phyloP scores from a whole-genome alignment of 2,113 vertebrate genomes.

The Baryphthengus martii region DNA sequence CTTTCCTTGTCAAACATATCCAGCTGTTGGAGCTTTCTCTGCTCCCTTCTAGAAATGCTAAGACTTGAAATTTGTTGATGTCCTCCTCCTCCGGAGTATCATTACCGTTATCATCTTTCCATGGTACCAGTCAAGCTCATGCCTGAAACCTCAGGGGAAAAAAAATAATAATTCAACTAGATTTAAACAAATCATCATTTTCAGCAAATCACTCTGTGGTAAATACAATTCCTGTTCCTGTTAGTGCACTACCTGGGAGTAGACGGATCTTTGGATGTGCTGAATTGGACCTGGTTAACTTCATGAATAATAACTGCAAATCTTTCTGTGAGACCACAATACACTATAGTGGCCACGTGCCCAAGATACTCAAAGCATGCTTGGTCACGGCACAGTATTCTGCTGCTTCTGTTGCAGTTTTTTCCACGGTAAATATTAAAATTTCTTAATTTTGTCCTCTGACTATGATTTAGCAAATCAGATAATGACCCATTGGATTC shows the following conservation, averaged over 20 bases:
- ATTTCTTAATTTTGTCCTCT: not conserved
- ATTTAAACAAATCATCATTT: not conserved
- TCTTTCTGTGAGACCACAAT: not conserved
- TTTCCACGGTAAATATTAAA: not conserved
- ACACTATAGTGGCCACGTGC: not conserved
- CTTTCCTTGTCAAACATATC: slow-evolving; percentile 47
- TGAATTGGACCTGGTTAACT: not conserved
- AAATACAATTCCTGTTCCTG: not conserved
- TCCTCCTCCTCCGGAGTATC: not conserved
- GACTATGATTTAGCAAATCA: not conserved
- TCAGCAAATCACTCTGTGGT: not conserved
- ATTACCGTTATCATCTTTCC: not conserved
- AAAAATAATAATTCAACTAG: not conserved
- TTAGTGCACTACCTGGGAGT: not conserved
- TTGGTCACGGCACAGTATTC: not conserved
- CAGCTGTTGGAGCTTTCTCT: slow-evolving; percentile 52
- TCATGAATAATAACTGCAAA: not conserved
- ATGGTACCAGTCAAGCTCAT: not conserved
- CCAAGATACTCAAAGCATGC: not conserved
- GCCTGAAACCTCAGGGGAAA: not conserved
- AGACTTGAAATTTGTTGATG: not conserved
- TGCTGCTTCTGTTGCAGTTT: not conserved
- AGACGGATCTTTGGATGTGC: not conserved
- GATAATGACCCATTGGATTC: not conserved
- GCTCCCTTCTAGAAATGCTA: not conserved